A percentile compares a stretch with the other conserved stretches of the same genome.
Evolutionary conservation across 2,113 vertebrate species (phyloP).

Genomic region (Carlito syrichta): DNA sequence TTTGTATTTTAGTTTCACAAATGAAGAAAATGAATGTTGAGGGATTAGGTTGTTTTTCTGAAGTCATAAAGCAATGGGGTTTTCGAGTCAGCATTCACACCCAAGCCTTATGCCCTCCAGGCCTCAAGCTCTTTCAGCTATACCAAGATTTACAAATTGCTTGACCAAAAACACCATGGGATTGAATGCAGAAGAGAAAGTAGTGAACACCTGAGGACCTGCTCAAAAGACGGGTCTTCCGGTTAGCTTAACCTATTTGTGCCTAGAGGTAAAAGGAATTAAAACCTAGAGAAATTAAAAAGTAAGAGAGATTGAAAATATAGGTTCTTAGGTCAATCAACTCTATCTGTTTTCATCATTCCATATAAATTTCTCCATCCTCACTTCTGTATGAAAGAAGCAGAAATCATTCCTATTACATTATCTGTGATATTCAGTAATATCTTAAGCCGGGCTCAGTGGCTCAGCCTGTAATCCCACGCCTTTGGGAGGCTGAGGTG

Average conservation of each 20-base stretch:
- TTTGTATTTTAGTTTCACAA: conserved; percentile 15
- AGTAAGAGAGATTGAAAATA: neutral
- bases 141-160: neutral
- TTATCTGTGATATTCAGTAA: neutral
- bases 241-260: too few relatives aligned
- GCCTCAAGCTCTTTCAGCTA: fast-evolving
- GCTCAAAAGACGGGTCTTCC: neutral
- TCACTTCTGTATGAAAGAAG: neutral
- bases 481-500: too few relatives aligned
- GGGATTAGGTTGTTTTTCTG: neutral
- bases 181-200: neutral
- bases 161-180: neutral
- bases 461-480: too few relatives aligned
- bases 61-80: neutral
- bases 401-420: neutral
- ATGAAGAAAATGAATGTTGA: neutral
- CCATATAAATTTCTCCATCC: neutral
- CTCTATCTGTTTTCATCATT: neutral
- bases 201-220: neutral
- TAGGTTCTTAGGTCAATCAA: neutral
- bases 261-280: neutral
- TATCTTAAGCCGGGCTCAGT: too few relatives aligned
- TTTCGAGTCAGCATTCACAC: neutral
- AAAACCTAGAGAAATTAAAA: neutral
- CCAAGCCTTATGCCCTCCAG: neutral